A percentile compares a stretch with the other conserved stretches of the same genome.
phyloP scores from a whole-genome alignment of 1,140 invertebrate species.

The Drosophila prosaltans region DNA sequence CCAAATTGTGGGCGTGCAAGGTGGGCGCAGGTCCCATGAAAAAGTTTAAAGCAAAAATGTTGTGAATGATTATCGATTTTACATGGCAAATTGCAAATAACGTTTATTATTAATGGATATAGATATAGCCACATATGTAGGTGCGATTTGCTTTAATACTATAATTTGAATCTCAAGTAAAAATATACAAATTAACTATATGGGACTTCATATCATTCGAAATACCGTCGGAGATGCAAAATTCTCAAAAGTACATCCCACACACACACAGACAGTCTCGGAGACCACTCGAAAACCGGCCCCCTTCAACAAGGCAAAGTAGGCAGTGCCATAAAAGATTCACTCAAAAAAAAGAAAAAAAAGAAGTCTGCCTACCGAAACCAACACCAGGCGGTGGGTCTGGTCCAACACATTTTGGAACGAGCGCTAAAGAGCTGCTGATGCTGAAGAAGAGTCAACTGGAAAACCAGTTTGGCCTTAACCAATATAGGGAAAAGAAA shows the following conservation, averaged over 20 bases:
- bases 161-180: conserved; percentile 33
- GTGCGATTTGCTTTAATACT: conserved; percentile 47
- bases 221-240: conserved; percentile 46
- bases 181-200: background rate
- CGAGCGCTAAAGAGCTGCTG: conserved; percentile 80
- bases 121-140: background rate
- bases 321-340: conserved; percentile 70
- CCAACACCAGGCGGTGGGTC: conserved; percentile 35
- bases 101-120: conserved; percentile 6
- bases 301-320: conserved; percentile 39
- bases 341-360: conserved; percentile 46
- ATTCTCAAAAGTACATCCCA: conserved; percentile 3
- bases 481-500: conserved; percentile 26
- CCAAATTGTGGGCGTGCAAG: conserved; percentile 22
- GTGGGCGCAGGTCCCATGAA: conserved; percentile 46
- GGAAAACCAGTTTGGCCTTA: conserved; percentile 62
- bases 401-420: conserved; percentile 79
- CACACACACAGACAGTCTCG: background rate
- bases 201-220: background rate
- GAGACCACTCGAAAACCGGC: conserved; percentile 44
- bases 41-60: conserved; percentile 62
- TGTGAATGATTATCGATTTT: conserved; percentile 80
- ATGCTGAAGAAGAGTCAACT: conserved; percentile 53
- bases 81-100: conserved; percentile 68
- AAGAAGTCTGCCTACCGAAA: conserved; percentile 24